Percentiles rank a stretch among this genome's conserved stretches.
These are phyloP conservation scores for Mustelus asterias DNA, from an alignment of 2,113 vertebrate species.

Conservation along the genomic window DNA sequence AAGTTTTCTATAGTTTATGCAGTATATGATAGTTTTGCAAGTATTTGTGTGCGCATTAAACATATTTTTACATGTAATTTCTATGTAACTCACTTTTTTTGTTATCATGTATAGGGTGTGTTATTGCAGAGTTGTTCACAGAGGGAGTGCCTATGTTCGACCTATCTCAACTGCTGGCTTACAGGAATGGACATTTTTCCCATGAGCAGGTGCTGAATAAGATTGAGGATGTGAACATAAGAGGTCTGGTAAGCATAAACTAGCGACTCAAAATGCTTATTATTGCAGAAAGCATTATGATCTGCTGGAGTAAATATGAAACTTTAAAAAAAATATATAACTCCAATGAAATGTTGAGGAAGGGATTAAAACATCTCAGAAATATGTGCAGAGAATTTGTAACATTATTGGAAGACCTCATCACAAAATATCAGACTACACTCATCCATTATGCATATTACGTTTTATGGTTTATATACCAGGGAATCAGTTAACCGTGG, in stretches of 20 bases:
- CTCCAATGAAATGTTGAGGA: background rate
- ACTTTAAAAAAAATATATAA: background rate
- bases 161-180: slow-evolving; percentile 90
- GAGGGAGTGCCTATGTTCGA: slow-evolving; percentile 94
- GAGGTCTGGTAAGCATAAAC: slow-evolving; percentile 75
- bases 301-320: background rate
- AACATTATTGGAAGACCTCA: background rate
- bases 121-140: slow-evolving; percentile 92
- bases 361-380: background rate
- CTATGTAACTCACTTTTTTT: background rate
- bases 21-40: background rate
- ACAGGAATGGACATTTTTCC: slow-evolving; percentile 87
- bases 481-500: background rate
- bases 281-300: background rate
- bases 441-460: background rate
- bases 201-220: slow-evolving; percentile 86
- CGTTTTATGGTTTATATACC: background rate
- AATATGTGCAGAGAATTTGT: background rate
- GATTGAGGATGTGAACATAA: slow-evolving; percentile 84
- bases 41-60: background rate
- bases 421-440: background rate
- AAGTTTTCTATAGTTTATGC: background rate
- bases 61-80: background rate
- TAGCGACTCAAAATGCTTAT: background rate
- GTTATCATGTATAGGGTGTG: slow-evolving; percentile 68